phyloP scores from a whole-genome alignment of 2,113 vertebrate genomes.

The Eonycteris spelaea region DNA sequence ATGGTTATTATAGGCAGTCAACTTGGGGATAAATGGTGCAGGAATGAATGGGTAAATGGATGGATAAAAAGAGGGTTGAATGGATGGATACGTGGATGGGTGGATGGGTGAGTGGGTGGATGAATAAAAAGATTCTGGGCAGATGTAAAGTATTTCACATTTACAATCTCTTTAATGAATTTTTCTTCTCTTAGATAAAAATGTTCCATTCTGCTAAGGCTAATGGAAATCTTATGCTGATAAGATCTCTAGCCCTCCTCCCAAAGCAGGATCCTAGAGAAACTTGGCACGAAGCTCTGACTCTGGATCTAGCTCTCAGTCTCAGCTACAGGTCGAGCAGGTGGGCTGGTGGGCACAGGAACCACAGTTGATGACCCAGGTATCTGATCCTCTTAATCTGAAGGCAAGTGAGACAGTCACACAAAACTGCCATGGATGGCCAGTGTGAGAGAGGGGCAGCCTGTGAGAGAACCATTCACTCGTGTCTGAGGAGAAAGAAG shows the following conservation, averaged over 20 bases:
- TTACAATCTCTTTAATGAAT: background rate
- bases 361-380: background rate
- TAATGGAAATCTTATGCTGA: background rate
- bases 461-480: background rate
- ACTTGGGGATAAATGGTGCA: rapidly evolving
- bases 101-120: background rate
- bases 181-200: background rate
- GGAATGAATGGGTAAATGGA: background rate
- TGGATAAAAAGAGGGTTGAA: background rate
- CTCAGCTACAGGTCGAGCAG: rapidly evolving
- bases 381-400: background rate
- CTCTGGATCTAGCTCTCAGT: background rate
- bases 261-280: background rate
- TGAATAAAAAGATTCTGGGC: background rate
- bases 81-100: too few species aligned
- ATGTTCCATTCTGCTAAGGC: background rate
- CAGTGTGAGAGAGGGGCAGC: rapidly evolving
- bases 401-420: background rate
- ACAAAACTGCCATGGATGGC: rapidly evolving
- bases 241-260: background rate
- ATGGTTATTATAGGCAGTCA: background rate
- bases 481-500: background rate
- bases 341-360: background rate
- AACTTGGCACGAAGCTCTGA: background rate
- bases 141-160: background rate